Evolutionary conservation across 2,113 vertebrate genomes (phyloP).

Genomic region (Bos javanicus): DNA sequence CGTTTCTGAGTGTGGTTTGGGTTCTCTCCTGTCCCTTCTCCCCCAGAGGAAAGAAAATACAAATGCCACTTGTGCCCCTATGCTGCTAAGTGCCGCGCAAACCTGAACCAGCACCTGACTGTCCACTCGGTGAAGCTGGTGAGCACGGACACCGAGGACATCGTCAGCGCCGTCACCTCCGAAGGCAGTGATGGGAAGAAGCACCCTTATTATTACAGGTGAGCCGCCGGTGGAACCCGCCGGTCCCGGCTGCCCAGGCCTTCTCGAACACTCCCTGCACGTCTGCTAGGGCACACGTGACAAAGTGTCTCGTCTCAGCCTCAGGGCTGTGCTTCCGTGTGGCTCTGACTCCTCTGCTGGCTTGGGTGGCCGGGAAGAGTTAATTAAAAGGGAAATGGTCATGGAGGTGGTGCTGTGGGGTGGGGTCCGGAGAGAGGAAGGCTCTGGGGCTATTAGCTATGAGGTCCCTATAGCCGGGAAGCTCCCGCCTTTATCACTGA

Average conservation of each 20-base stretch:
- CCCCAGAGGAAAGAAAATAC: constrained; percentile 97
- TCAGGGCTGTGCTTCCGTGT: neutral
- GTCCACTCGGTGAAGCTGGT: constrained; percentile 99
- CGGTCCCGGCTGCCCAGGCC: neutral
- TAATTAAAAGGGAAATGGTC: neutral
- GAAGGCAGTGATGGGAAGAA: constrained; percentile 93
- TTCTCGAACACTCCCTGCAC: neutral
- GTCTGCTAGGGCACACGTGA: accelerated
- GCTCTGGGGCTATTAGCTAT: too few species aligned
- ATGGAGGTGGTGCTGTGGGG: neutral
- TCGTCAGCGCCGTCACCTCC: constrained; percentile 92
- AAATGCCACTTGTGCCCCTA: constrained; percentile 99
- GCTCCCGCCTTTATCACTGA: neutral
- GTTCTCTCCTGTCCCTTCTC: constrained; percentile 46
- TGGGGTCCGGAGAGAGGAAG: neutral
- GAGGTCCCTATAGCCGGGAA: neutral
- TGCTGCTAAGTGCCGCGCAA: constrained; percentile 98
- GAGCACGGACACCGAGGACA: constrained; percentile 95
- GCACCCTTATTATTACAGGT: constrained; percentile 98
- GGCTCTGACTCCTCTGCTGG: neutral
- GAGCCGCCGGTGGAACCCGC: constrained; percentile 32
- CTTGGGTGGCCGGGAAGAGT: neutral
- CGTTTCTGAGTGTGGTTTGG: neutral
- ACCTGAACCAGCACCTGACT: constrained; percentile 98
- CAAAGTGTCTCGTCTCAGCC: accelerated